These are phyloP conservation scores for Nipponia nippon DNA, from an alignment of 2,113 vertebrate genomes.

Conservation along the genomic window DNA sequence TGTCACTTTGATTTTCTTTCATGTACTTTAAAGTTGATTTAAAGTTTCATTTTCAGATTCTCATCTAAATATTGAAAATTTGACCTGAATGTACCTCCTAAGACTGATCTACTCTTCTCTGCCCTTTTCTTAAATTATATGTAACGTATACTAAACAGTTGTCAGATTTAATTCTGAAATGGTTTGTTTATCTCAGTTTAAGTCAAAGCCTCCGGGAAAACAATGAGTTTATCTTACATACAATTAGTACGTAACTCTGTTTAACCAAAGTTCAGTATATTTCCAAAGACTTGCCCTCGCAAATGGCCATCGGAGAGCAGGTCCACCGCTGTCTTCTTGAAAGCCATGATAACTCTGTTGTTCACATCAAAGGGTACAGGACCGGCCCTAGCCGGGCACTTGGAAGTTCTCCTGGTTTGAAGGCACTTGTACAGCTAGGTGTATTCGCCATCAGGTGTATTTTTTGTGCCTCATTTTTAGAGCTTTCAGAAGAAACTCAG, in stretches of 20 bases:
- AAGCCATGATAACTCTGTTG: background rate
- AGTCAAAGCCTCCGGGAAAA: background rate
- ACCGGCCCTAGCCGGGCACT: rapidly evolving
- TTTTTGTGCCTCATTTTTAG: background rate
- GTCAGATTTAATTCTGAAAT: background rate
- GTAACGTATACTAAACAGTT: background rate
- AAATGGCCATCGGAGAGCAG: background rate
- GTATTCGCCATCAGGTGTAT: background rate
- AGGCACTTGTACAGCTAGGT: background rate
- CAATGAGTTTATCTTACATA: background rate
- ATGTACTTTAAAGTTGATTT: background rate
- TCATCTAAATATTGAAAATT: background rate
- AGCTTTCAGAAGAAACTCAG: background rate
- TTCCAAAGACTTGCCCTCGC: background rate
- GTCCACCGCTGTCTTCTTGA: background rate
- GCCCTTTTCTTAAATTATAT: background rate
- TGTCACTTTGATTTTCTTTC: background rate
- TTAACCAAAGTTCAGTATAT: background rate
- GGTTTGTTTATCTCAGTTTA: background rate
- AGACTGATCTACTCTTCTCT: background rate
- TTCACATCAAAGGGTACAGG: background rate
- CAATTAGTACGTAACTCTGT: background rate
- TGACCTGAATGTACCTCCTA: background rate
- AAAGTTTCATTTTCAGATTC: background rate
- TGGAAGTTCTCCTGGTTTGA: background rate